phyloP scores from a whole-genome alignment of 2,113 vertebrate species.

The Proteles cristata region DNA sequence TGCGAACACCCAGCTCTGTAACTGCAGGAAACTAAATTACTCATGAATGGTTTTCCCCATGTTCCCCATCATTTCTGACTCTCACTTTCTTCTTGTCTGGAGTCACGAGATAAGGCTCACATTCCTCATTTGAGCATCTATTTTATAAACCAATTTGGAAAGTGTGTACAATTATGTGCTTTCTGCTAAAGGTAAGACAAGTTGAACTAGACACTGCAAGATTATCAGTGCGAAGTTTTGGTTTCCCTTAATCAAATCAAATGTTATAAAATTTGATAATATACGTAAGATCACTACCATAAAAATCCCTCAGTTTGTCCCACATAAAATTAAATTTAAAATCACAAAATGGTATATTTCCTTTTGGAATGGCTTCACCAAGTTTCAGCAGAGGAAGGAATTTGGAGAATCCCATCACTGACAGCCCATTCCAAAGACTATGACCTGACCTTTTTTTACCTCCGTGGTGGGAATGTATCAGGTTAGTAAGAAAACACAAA shows the following conservation, averaged over 20 bases:
- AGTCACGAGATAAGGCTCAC: neutral
- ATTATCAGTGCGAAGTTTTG: neutral
- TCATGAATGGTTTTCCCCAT: neutral
- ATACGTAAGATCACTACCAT: neutral
- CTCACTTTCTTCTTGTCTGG: neutral
- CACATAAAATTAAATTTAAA: conserved; percentile 36
- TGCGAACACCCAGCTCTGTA: neutral
- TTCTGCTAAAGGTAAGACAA: neutral
- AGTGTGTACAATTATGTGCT: neutral
- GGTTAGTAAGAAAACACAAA: conserved; percentile 37
- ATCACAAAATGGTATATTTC: neutral
- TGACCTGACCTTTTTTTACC: conserved; percentile 7
- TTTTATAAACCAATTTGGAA: neutral
- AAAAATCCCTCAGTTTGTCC: neutral
- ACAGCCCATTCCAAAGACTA: neutral
- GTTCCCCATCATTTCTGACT: neutral
- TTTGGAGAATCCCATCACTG: neutral
- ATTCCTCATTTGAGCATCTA: neutral
- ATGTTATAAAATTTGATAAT: conserved; percentile 2
- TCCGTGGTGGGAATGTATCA: neutral
- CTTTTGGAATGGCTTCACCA: neutral
- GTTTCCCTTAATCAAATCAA: conserved; percentile 42
- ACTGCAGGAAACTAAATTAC: neutral
- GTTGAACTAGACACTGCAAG: neutral
- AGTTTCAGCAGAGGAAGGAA: neutral